These are phyloP conservation scores for Callipepla californica DNA, from an alignment of 2,113 vertebrate species.

Conservation along the genomic window DNA sequence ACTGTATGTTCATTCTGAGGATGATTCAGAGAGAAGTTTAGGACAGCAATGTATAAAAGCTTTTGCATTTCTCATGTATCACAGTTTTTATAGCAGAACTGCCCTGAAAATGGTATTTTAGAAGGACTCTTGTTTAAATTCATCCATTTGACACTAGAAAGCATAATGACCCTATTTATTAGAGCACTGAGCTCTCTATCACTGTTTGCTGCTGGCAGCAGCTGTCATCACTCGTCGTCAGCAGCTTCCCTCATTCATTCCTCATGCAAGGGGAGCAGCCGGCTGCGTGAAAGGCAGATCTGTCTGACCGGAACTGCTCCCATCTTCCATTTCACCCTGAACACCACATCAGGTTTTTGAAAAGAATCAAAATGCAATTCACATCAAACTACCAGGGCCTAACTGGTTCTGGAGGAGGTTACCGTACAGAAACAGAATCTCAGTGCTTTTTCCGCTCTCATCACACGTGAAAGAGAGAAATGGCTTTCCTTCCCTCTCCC, in stretches of 20 bases:
- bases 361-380: conserved; percentile 29
- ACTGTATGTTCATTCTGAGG: neutral
- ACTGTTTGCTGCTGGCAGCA: conserved; percentile 2
- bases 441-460: neutral
- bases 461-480: neutral
- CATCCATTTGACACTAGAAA: conserved; percentile 34
- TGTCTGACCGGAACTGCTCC: conserved; percentile 46
- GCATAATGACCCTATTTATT: conserved; percentile 10
- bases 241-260: conserved; percentile 45
- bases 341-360: neutral
- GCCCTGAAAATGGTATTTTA: neutral
- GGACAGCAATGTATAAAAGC: neutral
- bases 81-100: rapidly evolving
- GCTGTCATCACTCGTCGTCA: conserved; percentile 60
- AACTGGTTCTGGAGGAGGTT: rapidly evolving
- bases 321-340: conserved; percentile 44
- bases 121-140: neutral
- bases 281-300: conserved; percentile 3
- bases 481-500: neutral
- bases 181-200: conserved; percentile 9
- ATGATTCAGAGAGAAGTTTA: neutral
- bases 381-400: neutral
- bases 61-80: neutral
- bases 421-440: neutral
- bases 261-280: neutral